Conservation (phyloP, 1,140 invertebrate species). For the Armadillidium nasatum region DNA sequence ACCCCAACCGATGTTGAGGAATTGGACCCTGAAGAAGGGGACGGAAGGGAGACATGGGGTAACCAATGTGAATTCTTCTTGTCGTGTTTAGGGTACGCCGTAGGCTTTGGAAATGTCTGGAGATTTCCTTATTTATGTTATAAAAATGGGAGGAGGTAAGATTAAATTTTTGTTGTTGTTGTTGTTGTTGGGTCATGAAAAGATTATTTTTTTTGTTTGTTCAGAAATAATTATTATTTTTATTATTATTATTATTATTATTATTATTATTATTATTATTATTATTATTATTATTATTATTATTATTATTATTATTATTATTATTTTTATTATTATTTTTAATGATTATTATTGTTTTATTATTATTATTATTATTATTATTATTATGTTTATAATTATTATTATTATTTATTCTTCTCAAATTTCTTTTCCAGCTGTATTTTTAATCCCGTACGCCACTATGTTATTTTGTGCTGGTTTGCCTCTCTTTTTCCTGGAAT, state of each 20-base stretch:
- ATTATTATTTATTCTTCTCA: too few relatives aligned
- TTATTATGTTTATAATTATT: too few relatives aligned
- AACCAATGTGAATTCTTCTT: slow-evolving; percentile 56
- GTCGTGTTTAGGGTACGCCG: slow-evolving; percentile 57
- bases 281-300: too few relatives aligned
- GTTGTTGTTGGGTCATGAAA: too few relatives aligned
- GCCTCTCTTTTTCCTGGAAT: slow-evolving; percentile 48
- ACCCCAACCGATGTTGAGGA: neutral
- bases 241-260: too few relatives aligned
- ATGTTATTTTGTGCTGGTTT: slow-evolving; percentile 53
- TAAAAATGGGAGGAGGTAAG: slow-evolving; percentile 80
- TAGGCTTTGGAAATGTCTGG: slow-evolving; percentile 69
- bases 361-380: neutral
- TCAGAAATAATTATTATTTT: too few relatives aligned
- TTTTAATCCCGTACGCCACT: slow-evolving; percentile 55
- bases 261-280: too few relatives aligned
- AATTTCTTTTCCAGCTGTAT: slow-evolving; percentile 46
- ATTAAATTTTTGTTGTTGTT: too few relatives aligned
- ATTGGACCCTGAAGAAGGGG: slow-evolving; percentile 25
- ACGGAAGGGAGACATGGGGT: slow-evolving; percentile 54
- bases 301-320: too few relatives aligned
- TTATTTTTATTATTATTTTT: too few relatives aligned
- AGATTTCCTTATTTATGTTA: slow-evolving; percentile 84
- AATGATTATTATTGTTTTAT: neutral
- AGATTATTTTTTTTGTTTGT: too few relatives aligned